These are phyloP conservation scores for Chymomyza fuscimana DNA, from an alignment of 2,888 invertebrate species.

Conservation along the genomic window DNA sequence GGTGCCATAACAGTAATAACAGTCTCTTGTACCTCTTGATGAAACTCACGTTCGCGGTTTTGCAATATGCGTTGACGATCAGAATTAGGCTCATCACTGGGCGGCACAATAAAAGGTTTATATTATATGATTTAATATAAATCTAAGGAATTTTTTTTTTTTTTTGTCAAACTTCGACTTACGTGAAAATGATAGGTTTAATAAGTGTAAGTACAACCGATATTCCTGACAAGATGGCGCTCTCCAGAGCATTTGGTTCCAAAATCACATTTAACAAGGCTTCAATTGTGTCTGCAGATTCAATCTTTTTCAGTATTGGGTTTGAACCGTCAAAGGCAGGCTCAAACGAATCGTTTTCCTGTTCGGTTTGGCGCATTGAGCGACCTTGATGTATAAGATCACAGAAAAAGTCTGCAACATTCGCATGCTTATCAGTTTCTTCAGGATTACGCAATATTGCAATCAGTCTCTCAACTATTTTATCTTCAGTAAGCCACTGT, in stretches of 20 bases:
- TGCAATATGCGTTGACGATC: constrained; percentile 74
- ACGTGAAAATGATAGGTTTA: constrained; percentile 76
- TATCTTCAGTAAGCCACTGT: constrained; percentile 95
- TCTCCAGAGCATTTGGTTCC: constrained; percentile 84
- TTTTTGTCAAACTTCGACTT: constrained; percentile 40
- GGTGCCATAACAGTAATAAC: constrained; percentile 84
- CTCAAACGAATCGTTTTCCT: constrained; percentile 81
- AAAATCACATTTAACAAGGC: constrained; percentile 88
- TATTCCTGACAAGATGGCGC: constrained; percentile 89
- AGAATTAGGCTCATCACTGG: constrained; percentile 78
- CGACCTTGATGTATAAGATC: constrained; percentile 88
- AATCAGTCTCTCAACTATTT: constrained; percentile 90
- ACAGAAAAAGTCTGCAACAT: constrained; percentile 92
- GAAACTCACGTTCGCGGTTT: constrained; percentile 82
- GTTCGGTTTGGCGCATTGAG: constrained; percentile 81
- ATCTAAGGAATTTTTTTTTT: neutral
- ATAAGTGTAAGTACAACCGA: constrained; percentile 88
- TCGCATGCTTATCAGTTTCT: constrained; percentile 89
- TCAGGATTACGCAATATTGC: constrained; percentile 83
- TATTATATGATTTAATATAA: neutral
- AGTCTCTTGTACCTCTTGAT: constrained; percentile 83
- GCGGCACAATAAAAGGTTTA: neutral
- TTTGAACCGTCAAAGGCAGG: constrained; percentile 80
- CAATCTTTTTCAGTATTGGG: constrained; percentile 86
- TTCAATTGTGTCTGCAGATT: constrained; percentile 84